Conservation (phyloP, 2,797 vertebrate genomes). For the Crenuchus spilurus region DNA sequence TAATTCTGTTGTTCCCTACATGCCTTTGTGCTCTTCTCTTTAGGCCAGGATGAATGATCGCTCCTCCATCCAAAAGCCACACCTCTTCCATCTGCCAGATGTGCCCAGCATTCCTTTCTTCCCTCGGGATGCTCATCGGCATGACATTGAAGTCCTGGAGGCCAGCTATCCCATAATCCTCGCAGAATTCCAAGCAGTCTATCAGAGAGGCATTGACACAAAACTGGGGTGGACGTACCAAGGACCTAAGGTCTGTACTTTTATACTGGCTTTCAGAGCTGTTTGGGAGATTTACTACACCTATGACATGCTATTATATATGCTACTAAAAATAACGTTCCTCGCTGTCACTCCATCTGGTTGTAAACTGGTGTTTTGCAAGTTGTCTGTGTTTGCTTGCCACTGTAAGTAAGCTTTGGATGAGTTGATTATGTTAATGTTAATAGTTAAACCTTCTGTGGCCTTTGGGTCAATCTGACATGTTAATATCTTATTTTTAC, state of each 20-base stretch:
- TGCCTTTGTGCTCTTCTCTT: background rate
- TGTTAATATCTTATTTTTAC: too few relatives aligned
- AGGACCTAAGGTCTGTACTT: constrained; percentile 71
- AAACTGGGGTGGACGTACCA: constrained; percentile 77
- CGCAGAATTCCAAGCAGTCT: constrained; percentile 83
- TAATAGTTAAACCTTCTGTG: too few relatives aligned
- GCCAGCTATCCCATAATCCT: constrained; percentile 81
- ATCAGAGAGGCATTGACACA: constrained; percentile 74
- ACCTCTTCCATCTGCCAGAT: constrained; percentile 86
- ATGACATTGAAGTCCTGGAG: constrained; percentile 87
- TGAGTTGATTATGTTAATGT: too few relatives aligned
- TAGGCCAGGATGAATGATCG: constrained; percentile 75
- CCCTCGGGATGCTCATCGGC: constrained; percentile 86
- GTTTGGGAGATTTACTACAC: background rate
- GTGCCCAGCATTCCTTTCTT: constrained; percentile 87
- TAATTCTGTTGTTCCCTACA: background rate
- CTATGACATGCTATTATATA: background rate
- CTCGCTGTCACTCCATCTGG: too few relatives aligned
- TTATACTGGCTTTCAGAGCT: background rate
- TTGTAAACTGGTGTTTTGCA: too few relatives aligned
- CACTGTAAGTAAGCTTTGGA: too few relatives aligned
- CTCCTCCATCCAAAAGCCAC: constrained; percentile 84
- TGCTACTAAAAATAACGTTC: too few relatives aligned
- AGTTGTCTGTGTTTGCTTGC: too few relatives aligned
- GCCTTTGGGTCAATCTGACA: too few relatives aligned